These are phyloP conservation scores for Hyles lineata DNA, from an alignment of 2,888 invertebrate genomes.

Conservation along the genomic window DNA sequence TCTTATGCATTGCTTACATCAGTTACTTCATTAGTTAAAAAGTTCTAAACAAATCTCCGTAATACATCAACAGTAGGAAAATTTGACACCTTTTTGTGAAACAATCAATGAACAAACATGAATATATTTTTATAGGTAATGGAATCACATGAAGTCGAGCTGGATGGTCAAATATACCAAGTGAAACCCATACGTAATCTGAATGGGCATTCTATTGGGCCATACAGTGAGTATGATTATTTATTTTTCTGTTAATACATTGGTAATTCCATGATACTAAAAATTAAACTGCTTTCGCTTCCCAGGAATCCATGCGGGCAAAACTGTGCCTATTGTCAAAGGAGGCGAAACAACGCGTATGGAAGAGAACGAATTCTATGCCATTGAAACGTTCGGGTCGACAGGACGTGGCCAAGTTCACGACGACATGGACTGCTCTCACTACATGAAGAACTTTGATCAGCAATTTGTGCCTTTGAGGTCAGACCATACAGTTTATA, in stretches of 20 bases:
- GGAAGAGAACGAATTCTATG: slow-evolving; percentile 99
- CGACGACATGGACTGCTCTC: slow-evolving; percentile 99
- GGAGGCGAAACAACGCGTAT: slow-evolving; percentile 98
- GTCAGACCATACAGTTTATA: slow-evolving; percentile 64
- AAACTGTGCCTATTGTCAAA: slow-evolving; percentile 99
- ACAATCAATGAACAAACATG: background rate
- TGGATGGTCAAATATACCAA: slow-evolving; percentile 97
- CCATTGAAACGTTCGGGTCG: slow-evolving; percentile 99
- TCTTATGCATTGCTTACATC: no score
- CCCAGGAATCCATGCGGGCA: slow-evolving; percentile 95
- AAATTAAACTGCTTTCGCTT: slow-evolving; percentile 6
- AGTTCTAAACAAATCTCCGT: no score
- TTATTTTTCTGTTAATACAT: slow-evolving; percentile 12
- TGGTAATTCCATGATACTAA: background rate
- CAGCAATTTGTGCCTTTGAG: slow-evolving; percentile 95
- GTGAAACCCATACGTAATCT: slow-evolving; percentile 99
- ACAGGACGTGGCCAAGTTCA: slow-evolving; percentile 97
- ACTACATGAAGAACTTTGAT: slow-evolving; percentile 99
- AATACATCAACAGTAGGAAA: no score
- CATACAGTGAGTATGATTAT: slow-evolving; percentile 90
- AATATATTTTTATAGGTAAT: slow-evolving; percentile 87
- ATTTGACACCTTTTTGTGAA: background rate
- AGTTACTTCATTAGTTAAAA: no score
- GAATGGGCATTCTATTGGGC: slow-evolving; percentile 99
- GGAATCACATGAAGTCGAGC: slow-evolving; percentile 99